A percentile compares a stretch with the other conserved stretches of the same genome.
Conservation (phyloP, 2,113 vertebrate genomes). For the Sula dactylatra region DNA sequence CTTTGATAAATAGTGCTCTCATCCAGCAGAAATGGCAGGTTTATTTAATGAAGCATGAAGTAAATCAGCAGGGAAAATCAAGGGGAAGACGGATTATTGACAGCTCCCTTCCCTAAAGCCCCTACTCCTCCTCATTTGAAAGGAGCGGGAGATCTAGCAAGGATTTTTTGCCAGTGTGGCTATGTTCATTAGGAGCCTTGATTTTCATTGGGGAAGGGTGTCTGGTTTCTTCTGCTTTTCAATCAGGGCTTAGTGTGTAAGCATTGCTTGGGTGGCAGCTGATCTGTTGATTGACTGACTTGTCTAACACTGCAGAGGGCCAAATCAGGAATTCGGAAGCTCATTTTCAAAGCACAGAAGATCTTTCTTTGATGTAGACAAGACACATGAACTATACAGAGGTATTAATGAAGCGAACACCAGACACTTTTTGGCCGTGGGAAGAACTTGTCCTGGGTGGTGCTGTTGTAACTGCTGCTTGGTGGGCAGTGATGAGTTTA, state of each 20-base stretch:
- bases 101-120: background rate
- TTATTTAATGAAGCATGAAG: slow-evolving; percentile 30
- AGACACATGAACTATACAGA: background rate
- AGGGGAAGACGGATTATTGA: background rate
- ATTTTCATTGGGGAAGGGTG: background rate
- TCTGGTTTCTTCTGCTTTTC: background rate
- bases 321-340: background rate
- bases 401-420: background rate
- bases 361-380: background rate
- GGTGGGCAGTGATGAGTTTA: background rate
- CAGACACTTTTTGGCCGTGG: background rate
- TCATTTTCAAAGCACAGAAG: background rate
- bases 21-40: slow-evolving; percentile 23
- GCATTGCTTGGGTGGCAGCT: background rate
- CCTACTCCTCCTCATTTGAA: background rate
- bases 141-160: background rate
- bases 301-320: background rate
- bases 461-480: background rate
- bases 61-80: background rate
- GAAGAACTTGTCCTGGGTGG: background rate
- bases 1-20: slow-evolving; percentile 24
- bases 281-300: background rate
- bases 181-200: background rate
- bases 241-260: background rate
- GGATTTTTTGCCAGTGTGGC: background rate